phyloP scores from a whole-genome alignment of 2,888 invertebrate species.

The Drosophila mimetica region DNA sequence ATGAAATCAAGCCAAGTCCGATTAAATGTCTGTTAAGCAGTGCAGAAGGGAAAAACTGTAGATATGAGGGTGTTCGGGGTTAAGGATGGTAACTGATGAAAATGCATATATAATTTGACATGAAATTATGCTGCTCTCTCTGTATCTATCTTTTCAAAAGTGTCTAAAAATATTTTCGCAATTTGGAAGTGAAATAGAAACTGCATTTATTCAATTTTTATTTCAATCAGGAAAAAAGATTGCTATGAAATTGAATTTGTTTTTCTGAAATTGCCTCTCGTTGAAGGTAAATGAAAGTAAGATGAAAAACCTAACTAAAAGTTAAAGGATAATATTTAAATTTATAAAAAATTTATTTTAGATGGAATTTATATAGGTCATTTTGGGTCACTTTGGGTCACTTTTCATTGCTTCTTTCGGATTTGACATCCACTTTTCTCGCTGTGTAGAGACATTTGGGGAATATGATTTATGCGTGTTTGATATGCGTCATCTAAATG shows the following conservation, averaged over 20 bases:
- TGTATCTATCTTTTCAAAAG: slow-evolving; percentile 6
- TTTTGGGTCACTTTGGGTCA: too few species aligned
- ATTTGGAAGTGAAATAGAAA: slow-evolving; percentile 2
- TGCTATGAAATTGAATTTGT: slow-evolving; percentile 12
- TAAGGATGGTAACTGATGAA: neutral
- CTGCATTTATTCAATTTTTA: slow-evolving; percentile 1
- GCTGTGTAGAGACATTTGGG: neutral
- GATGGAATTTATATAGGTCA: too few species aligned
- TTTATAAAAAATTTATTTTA: too few species aligned
- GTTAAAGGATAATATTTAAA: too few species aligned
- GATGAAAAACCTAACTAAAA: neutral
- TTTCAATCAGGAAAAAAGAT: slow-evolving; percentile 17
- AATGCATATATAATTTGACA: neutral
- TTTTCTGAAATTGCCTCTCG: neutral
- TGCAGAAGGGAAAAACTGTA: neutral
- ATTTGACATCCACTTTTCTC: neutral
- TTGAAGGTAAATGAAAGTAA: neutral
- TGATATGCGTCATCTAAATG: slow-evolving; percentile 35
- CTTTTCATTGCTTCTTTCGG: too few species aligned
- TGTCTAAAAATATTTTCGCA: slow-evolving; percentile 5
- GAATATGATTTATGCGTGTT: slow-evolving; percentile 18
- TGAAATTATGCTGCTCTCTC: neutral
- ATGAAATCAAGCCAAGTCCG: slow-evolving; percentile 7
- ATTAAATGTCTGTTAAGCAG: slow-evolving; percentile 13
- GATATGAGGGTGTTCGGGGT: neutral